phyloP scores from a whole-genome alignment of 1,140 invertebrate species.

The Condylostylus longicornis region DNA sequence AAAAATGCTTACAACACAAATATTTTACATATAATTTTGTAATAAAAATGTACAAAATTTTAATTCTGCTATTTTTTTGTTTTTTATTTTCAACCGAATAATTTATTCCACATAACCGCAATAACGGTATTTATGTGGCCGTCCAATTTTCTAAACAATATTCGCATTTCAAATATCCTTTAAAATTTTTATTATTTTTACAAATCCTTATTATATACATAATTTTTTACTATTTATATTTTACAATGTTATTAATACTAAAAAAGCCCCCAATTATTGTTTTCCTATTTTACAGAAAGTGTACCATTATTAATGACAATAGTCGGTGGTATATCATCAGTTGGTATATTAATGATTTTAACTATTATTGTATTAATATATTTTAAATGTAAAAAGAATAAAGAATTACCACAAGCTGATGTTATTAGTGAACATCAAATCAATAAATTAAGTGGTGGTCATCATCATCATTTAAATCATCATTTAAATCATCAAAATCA shows the following conservation, averaged over 20 bases:
- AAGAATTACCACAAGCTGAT: conserved; percentile 28
- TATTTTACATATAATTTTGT: too few relatives aligned
- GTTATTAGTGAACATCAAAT: conserved; percentile 31
- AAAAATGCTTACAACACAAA: too few relatives aligned
- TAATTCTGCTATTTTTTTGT: too few relatives aligned
- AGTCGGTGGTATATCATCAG: conserved; percentile 20
- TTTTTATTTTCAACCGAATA: too few relatives aligned
- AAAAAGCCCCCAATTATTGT: neutral
- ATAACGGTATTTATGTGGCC: too few relatives aligned
- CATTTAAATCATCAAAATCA: too few relatives aligned
- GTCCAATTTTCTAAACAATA: conserved; percentile 1
- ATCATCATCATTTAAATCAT: conserved; percentile 23
- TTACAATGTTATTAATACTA: neutral
- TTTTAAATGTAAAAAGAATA: conserved; percentile 25
- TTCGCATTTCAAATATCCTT: neutral
- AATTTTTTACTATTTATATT: neutral
- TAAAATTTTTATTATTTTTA: neutral
- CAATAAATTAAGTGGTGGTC: conserved; percentile 22
- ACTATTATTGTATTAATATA: conserved; percentile 23
- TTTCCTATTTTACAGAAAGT: conserved; percentile 15
- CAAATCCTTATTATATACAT: too few relatives aligned
- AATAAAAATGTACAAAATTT: too few relatives aligned
- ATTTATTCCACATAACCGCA: too few relatives aligned
- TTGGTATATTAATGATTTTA: conserved; percentile 21
- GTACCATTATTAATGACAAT: conserved; percentile 23